Evolutionary conservation across 2,888 invertebrate species (phyloP).

Genomic region (Actias luna): DNA sequence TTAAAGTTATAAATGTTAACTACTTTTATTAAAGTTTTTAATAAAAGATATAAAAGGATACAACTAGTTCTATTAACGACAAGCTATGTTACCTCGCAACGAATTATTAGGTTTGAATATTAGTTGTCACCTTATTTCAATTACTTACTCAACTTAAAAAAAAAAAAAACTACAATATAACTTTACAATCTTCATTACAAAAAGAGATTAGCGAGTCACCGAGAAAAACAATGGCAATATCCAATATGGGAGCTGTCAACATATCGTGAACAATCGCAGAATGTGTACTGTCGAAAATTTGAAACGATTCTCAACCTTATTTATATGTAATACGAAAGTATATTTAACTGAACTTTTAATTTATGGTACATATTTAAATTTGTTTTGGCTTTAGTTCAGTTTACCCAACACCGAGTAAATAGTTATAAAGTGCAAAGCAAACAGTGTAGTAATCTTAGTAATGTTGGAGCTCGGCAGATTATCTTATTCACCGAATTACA

Average conservation of each 20-base stretch:
- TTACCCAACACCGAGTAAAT: constrained; percentile 64
- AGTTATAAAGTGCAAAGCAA: constrained; percentile 60
- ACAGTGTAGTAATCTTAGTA: constrained; percentile 56
- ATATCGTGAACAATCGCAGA: constrained; percentile 29
- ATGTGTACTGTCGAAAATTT: constrained; percentile 23
- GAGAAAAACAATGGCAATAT: constrained; percentile 59
- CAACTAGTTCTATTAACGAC: background rate
- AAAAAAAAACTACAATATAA: constrained; percentile 18
- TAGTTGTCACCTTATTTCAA: background rate
- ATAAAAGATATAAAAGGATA: background rate
- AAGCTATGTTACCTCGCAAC: background rate
- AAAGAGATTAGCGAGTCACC: constrained; percentile 59
- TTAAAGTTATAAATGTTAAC: background rate
- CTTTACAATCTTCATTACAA: constrained; percentile 27
- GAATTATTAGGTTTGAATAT: background rate
- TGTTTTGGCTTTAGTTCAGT: constrained; percentile 46
- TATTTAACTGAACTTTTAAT: constrained; percentile 17
- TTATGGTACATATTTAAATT: constrained; percentile 32
- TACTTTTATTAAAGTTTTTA: background rate
- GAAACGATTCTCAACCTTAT: constrained; percentile 23
- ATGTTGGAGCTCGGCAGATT: constrained; percentile 52
- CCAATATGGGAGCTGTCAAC: constrained; percentile 67
- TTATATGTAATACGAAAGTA: constrained; percentile 20
- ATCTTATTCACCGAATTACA: constrained; percentile 49
- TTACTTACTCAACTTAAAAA: background rate